Percentiles rank a stretch among this genome's conserved stretches.
Conservation (phyloP, 2,888 invertebrate genomes). For the Amiota mariae region DNA sequence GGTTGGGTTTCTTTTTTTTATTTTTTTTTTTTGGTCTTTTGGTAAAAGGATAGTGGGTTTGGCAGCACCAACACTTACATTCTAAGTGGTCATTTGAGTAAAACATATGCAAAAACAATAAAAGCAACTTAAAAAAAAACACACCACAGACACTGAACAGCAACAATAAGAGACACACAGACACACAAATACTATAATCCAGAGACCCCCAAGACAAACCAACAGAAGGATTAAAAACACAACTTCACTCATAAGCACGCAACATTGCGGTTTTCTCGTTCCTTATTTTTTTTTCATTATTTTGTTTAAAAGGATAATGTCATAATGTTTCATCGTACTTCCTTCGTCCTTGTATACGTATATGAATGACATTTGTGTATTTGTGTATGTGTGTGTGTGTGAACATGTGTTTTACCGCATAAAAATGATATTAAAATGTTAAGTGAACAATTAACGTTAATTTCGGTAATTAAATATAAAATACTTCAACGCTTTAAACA, state of each 20-base stretch:
- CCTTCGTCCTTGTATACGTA: background rate
- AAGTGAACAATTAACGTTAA: background rate
- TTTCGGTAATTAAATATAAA: background rate
- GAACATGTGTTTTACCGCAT: background rate
- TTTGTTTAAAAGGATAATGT: conserved; percentile 1
- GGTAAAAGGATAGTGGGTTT: too few relatives aligned
- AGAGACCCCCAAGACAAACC: background rate
- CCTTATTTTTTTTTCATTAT: background rate
- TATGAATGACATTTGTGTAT: background rate
- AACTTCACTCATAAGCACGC: background rate
- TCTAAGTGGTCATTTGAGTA: too few relatives aligned
- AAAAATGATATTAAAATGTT: background rate
- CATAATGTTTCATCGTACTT: too few relatives aligned
- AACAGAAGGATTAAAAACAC: background rate
- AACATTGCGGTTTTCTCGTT: background rate
- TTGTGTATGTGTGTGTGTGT: background rate
- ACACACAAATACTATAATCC: background rate
- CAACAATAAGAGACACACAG: background rate
- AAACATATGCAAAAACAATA: too few relatives aligned
- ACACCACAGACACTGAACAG: background rate
- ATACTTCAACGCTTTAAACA: too few relatives aligned
- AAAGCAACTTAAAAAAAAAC: too few relatives aligned
- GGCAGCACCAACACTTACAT: too few relatives aligned
- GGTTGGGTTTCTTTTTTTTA: too few relatives aligned
- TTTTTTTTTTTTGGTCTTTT: too few relatives aligned